Base-by-base conservation (phyloP, 2,888 invertebrate species). In the Aspidiotus rigidus region DNA sequence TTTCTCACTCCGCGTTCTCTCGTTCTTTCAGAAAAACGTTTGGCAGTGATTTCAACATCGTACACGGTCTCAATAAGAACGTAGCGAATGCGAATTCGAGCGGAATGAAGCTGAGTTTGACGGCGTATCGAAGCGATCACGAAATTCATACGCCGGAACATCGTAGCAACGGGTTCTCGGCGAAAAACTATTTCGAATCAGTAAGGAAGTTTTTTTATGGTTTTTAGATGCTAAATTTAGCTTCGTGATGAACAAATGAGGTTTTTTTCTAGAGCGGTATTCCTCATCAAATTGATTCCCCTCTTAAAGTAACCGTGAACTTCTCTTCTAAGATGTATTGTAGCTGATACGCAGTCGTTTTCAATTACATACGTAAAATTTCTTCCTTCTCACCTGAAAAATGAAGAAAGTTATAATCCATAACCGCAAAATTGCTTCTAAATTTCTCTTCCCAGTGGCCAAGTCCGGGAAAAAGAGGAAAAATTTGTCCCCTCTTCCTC, bases 111-210 rank as follows among this genome's bases (percentile, higher is more conserved):
- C 61, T 77, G 17, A 75, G 78, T 40, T 74, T 84, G 62, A 81
- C 83, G 1, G 81, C 81, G 1, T 84, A 84, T 76, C 77, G 84
- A 71, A 84, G 84, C 74, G 85, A 85, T 75, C 80, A 84, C 74
- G 84, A 85, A 76, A 85, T 85, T 57, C 84, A 84, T 75, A 83
- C 83, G 0, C 82, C 83, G 0, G 84, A 84, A 73, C 82, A 82
- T 74, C 80, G 84, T 71, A 28, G 28, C 28, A 81, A 80, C 70
- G 62, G 60, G 41, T 49, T 56, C n/a, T 63, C 63, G 44, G 17
- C 17, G 11, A 73, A 78, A 60, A 76, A 76, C 63, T 73, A 73
- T 11, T 70, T 72, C 63, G 73, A 74, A 54, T 72, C 74, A 72
- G 72, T 73, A 49, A 39, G 71, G 71, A 28, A 28, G 28, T 28